Evolutionary conservation across 2,888 invertebrate genomes (phyloP).

Genomic region (Tiliacea aurago): DNA sequence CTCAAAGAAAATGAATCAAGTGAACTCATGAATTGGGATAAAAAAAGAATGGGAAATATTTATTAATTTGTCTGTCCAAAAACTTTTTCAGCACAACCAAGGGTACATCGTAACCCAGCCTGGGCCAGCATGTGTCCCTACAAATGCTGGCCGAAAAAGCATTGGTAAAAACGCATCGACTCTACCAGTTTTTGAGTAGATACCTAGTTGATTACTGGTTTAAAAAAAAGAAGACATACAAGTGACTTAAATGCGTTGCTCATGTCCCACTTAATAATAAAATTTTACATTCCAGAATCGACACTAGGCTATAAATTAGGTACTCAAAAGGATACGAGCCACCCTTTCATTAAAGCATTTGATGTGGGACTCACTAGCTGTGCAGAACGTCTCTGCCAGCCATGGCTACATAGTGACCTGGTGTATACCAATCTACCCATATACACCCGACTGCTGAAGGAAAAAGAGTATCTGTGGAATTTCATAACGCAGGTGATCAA

Average conservation of each 20-base stretch:
- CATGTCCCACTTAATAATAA: not conserved
- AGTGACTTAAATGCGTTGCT: not conserved
- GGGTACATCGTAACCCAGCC: too few species aligned
- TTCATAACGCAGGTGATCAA: constrained; percentile 57
- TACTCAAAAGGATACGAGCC: not conserved
- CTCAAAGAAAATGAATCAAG: too few species aligned
- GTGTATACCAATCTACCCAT: constrained; percentile 59
- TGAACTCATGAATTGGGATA: too few species aligned
- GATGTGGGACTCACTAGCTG: not conserved
- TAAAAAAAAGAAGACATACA: not conserved
- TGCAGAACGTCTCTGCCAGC: constrained; percentile 59
- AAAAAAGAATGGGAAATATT: too few species aligned
- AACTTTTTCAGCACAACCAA: too few species aligned
- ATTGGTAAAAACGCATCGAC: not conserved
- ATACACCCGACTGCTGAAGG: constrained; percentile 35
- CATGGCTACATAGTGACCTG: constrained; percentile 67
- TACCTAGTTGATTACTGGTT: not conserved
- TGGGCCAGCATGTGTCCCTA: too few species aligned
- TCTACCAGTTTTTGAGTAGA: not conserved
- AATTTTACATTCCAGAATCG: not conserved
- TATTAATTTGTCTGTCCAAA: too few species aligned
- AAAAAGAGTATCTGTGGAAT: constrained; percentile 50
- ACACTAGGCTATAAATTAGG: not conserved
- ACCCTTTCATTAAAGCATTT: not conserved
- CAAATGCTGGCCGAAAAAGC: too few species aligned